Base-by-base conservation (phyloP, 1,140 invertebrate genomes). In the Drosophila insularis region DNA sequence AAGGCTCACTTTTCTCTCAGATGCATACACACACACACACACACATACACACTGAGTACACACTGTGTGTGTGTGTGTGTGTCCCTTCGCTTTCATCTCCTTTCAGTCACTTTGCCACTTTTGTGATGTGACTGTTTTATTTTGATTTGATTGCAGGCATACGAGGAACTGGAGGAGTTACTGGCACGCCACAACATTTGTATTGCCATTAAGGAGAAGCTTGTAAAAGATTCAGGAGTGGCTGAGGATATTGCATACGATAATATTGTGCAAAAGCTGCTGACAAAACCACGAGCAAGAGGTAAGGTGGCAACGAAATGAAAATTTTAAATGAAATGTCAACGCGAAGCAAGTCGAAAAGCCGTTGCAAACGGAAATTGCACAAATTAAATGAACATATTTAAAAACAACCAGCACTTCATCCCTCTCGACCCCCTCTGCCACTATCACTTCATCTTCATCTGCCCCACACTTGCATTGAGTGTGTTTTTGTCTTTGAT, bases 161-260 rank as follows among this genome's bases (percentile, higher is more conserved):
- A 98, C 90, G 97, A 98, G 92, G 97, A 98, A 86, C 93, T 99
- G 62, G 97, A 98, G 92, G 96, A 96, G 55, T 92, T 97, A 2
- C 92, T 99, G 17, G 95, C 95, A 1, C 94, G 95, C 64, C 93
- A 96, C 89, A 95, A 96, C 74, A 97, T 99, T 91, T 99, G 98
- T 92, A 98, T 99, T 73, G 98, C 98, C 8, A 95, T 97, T 19
- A 98, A 98, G 90, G 97, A 98, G 91, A 98, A 97, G 84, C 93
- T 99, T 39, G 96, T 98, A 19, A 99, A 99, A 92, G 98, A 99
- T 92, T 98, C 98, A 2, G 98, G 98, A 11, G 97, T 98, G 0
- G 97, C 97, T 10, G 95, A 95, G 55, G 96, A 98, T 70, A 94
- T 93, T 1, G 95, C 95, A 55, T 99, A 98, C 85, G 97, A 98